A percentile compares a stretch with the other conserved stretches of the same genome.
Evolutionary conservation across 2,113 vertebrate genomes (phyloP).

Genomic region (Nycticebus coucang): DNA sequence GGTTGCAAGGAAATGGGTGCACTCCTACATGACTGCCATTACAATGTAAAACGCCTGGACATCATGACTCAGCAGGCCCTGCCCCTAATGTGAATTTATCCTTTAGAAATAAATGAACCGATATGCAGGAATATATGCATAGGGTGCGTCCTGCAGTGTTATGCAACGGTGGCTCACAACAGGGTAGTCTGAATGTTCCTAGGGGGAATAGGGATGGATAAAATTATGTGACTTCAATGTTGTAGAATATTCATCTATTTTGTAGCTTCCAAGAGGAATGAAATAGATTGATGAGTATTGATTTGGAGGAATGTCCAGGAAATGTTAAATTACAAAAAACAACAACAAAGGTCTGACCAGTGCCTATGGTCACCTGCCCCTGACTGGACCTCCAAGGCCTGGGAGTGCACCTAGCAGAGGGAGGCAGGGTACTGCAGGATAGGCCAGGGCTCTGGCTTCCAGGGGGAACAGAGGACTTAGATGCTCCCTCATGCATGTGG

Average conservation of each 20-base stretch:
- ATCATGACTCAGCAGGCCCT: not conserved
- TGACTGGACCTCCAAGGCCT: fast-evolving
- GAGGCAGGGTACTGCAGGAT: not conserved
- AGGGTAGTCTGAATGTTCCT: not conserved
- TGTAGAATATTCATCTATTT: not conserved
- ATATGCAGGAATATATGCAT: too few relatives aligned
- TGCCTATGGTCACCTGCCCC: not conserved
- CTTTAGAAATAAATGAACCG: not conserved
- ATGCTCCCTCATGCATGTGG: not conserved
- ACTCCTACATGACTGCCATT: too few relatives aligned
- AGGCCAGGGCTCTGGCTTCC: not conserved
- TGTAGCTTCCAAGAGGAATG: not conserved
- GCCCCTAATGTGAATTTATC: too few relatives aligned
- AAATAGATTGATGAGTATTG: too few relatives aligned
- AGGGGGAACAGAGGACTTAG: not conserved
- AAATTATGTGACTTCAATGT: not conserved
- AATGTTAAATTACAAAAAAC: not conserved
- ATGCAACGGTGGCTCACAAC: not conserved
- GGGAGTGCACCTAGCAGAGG: not conserved
- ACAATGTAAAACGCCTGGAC: too few relatives aligned
- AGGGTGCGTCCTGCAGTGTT: not conserved
- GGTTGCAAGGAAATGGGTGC: not conserved
- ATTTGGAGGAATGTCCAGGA: not conserved
- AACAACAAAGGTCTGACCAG: not conserved
- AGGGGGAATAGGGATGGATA: too few relatives aligned